Conservation (phyloP, 2,797 vertebrate species). For the Poeciliopsis turneri region DNA sequence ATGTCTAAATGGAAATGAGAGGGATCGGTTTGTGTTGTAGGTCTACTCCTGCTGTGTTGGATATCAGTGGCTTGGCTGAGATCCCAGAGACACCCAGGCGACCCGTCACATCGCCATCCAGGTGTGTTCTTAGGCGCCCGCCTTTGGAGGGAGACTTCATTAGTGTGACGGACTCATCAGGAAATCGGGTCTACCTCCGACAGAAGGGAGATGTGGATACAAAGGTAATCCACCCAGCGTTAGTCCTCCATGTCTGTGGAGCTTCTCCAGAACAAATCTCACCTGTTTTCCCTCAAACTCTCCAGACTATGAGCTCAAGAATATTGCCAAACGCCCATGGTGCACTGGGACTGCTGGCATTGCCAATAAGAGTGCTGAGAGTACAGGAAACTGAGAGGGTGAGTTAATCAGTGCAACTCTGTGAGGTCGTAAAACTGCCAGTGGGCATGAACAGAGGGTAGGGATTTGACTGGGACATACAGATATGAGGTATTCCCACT, state of each 20-base stretch:
- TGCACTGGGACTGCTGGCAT: conserved; percentile 80
- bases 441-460: neutral
- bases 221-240: conserved; percentile 42
- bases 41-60: conserved; percentile 46
- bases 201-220: conserved; percentile 74
- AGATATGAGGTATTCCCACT: neutral
- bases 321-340: conserved; percentile 65
- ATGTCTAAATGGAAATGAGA: neutral
- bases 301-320: conserved; percentile 65
- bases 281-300: neutral
- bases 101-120: conserved; percentile 3
- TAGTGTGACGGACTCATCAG: conserved; percentile 87
- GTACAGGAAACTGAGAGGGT: conserved; percentile 87
- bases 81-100: conserved; percentile 66
- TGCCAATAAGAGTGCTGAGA: conserved; percentile 86
- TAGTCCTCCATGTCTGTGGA: neutral
- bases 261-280: neutral
- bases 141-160: conserved; percentile 90
- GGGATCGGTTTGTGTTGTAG: conserved; percentile 43
- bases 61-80: conserved; percentile 74
- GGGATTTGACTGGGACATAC: neutral
- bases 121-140: conserved; percentile 81
- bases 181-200: conserved; percentile 87
- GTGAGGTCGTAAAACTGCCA: neutral
- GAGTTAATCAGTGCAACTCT: conserved; percentile 15